Conservation (phyloP, 2,797 vertebrate genomes). For the Chiloscyllium punctatum region DNA sequence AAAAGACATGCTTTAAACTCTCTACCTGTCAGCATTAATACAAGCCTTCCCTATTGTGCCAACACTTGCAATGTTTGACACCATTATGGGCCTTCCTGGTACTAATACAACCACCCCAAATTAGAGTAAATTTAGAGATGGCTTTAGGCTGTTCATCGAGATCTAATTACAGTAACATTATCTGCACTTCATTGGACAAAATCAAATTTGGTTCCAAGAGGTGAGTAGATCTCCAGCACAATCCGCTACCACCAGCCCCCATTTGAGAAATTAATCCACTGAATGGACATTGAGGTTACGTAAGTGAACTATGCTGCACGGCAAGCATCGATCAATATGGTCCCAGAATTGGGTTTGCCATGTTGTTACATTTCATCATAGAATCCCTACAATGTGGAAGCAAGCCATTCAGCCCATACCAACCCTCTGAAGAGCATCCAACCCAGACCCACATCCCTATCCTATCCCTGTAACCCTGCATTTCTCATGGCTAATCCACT, state of each 20-base stretch:
- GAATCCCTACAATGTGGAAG: too few relatives aligned
- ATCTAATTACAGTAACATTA: background rate
- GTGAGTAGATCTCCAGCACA: background rate
- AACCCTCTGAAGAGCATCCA: too few relatives aligned
- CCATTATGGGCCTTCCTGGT: background rate
- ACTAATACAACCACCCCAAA: background rate
- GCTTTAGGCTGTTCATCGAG: background rate
- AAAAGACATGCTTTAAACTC: background rate
- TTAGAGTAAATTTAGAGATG: background rate
- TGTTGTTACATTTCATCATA: background rate
- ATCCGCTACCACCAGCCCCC: background rate
- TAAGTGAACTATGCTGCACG: background rate
- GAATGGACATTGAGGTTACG: background rate
- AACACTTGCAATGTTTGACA: background rate
- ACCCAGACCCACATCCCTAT: too few relatives aligned
- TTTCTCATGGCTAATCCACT: too few relatives aligned
- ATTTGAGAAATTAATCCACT: background rate
- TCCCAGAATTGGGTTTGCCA: background rate
- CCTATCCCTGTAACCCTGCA: too few relatives aligned
- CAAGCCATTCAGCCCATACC: too few relatives aligned
- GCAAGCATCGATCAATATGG: background rate
- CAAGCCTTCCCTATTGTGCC: background rate
- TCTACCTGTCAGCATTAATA: background rate
- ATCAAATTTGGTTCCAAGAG: background rate
- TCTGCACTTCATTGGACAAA: background rate